Evolutionary conservation across 1,140 invertebrate genomes (phyloP).

Genomic region (Grapholita molesta): DNA sequence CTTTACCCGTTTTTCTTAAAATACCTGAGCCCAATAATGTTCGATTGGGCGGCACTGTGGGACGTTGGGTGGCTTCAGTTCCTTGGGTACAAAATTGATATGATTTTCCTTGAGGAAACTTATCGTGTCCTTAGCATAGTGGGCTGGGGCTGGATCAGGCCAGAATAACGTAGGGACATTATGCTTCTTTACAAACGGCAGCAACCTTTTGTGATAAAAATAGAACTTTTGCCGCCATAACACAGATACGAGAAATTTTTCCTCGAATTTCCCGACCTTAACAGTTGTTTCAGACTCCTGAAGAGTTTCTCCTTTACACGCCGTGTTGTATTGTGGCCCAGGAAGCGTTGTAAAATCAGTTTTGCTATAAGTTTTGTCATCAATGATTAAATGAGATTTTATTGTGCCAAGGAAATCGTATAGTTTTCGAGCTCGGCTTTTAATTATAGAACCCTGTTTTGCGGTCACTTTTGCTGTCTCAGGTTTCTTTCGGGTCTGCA

Average conservation of each 20-base stretch:
- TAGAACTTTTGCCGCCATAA: background rate
- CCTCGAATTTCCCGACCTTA: background rate
- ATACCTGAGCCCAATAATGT: background rate
- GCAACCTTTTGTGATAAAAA: background rate
- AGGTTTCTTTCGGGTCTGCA: background rate
- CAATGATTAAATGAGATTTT: background rate
- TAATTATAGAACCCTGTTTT: background rate
- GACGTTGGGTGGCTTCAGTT: background rate
- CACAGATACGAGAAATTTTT: background rate
- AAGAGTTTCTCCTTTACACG: background rate
- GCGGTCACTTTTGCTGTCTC: background rate
- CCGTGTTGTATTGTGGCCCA: background rate
- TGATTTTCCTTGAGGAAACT: background rate
- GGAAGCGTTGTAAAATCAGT: background rate
- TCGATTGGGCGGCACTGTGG: background rate
- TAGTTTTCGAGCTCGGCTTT: background rate
- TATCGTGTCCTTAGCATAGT: background rate
- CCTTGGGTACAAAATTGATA: background rate
- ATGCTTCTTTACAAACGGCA: background rate
- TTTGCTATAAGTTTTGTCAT: background rate
- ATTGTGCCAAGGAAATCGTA: background rate
- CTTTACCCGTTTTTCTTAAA: background rate
- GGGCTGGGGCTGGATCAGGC: background rate
- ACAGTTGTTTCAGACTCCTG: background rate
- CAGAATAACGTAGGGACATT: background rate